Evolutionary conservation across 2,888 invertebrate species (phyloP), one percentile per base, ranked within the genome.

Genomic region (Brassicogethes aeneus): DNA sequence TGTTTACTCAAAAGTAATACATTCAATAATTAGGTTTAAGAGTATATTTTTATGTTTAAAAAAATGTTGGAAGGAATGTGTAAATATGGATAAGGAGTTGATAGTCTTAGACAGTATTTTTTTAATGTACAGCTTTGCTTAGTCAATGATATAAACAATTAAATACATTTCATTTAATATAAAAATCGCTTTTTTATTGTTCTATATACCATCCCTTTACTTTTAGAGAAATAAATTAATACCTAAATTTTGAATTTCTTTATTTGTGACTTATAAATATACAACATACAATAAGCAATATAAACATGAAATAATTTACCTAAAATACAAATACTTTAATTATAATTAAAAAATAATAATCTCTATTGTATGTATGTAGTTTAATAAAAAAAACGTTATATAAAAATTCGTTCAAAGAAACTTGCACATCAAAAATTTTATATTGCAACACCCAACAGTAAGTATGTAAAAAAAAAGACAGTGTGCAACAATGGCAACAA

Each of bases 101-200:
- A 61, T 60, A 61, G 60, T 62, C 52, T 61, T 58, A 61, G 60
- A 65, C 61, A 65, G 65, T 66, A 66, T 66, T 66, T 66, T 66
- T 66, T 66, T 64, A 65, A 63, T 66, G 65, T 66, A 65, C 64
- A 66, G 65, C 65, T 66, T 65, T 64, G 66, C 66, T 66, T 66
- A 63, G 57, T 62, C 60, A 59, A 61, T 58, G 55, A 57, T 44
- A 44, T 44, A 31, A 44, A 36, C 32, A 41, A 44, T 41, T 34
- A 39, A 41, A 41, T 43, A 43, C 34, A 39, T 39, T 32, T 32
- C 32, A 32, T 32, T 32, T 32, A 32, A 32, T 32, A 32, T n/a
- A n/a, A n/a, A n/a, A n/a, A n/a, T n/a, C n/a, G n/a, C n/a, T n/a
- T n/a, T n/a, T n/a, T n/a, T n/a, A n/a, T n/a, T n/a, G n/a, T n/a